These are phyloP conservation scores for Epinotia bilunana DNA, from an alignment of 2,888 invertebrate species.

Conservation along the genomic window DNA sequence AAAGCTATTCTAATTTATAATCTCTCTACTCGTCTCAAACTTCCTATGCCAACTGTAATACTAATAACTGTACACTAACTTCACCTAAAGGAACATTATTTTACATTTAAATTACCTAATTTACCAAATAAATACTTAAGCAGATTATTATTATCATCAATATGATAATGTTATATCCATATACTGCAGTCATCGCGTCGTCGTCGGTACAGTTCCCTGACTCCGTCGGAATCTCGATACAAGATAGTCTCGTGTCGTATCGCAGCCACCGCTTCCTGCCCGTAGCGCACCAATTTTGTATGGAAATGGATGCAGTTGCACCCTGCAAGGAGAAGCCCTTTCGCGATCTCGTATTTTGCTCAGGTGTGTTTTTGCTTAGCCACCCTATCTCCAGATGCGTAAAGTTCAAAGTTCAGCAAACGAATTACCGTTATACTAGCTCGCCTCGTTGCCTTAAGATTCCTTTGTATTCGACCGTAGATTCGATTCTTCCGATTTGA, in stretches of 20 bases:
- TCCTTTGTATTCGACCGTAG: slow-evolving; percentile 51
- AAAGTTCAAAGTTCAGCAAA: slow-evolving; percentile 13
- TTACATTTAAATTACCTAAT: background rate
- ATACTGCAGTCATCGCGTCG: slow-evolving; percentile 8
- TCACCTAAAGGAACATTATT: background rate
- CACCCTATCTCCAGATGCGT: background rate
- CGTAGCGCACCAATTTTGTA: slow-evolving; percentile 66
- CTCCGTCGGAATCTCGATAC: slow-evolving; percentile 54
- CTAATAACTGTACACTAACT: background rate
- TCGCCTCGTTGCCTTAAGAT: slow-evolving; percentile 18
- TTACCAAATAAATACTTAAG: background rate
- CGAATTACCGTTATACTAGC: background rate
- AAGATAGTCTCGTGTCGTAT: slow-evolving; percentile 59
- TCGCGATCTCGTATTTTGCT: slow-evolving; percentile 14
- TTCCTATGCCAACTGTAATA: background rate
- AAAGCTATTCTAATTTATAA: too few species aligned
- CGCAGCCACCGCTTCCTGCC: slow-evolving; percentile 64
- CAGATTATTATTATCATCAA: background rate
- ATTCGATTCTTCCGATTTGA: slow-evolving; percentile 48
- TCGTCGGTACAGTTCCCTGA: slow-evolving; percentile 35
- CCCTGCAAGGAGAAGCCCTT: slow-evolving; percentile 47
- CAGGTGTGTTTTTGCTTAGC: background rate
- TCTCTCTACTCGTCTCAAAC: too few species aligned
- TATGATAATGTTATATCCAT: slow-evolving; percentile 20
- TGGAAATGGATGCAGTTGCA: slow-evolving; percentile 62